A percentile compares a stretch with the other conserved stretches of the same genome.
These are phyloP conservation scores for Philereme transversata DNA, from an alignment of 2,888 invertebrate species.

Conservation along the genomic window DNA sequence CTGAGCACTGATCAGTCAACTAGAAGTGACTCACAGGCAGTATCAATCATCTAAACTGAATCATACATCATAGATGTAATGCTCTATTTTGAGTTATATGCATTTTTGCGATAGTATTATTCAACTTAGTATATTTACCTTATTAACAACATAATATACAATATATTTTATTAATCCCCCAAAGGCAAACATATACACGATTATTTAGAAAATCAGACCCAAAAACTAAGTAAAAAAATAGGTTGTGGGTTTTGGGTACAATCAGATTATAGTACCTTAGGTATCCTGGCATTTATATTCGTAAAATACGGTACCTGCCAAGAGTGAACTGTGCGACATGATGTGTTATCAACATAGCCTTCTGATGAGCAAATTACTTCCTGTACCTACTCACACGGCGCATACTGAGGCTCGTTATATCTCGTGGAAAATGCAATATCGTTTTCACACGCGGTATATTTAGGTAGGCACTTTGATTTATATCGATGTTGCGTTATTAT, in stretches of 20 bases:
- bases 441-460: slow-evolving; percentile 13
- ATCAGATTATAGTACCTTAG: no score
- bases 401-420: slow-evolving; percentile 39
- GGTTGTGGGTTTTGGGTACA: no score
- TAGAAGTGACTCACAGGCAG: slow-evolving; percentile 3
- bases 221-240: no score
- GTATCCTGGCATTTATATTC: neutral
- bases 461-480: slow-evolving; percentile 7
- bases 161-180: no score
- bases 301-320: slow-evolving; percentile 32
- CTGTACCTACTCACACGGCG: slow-evolving; percentile 64
- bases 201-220: no score
- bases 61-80: neutral
- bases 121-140: no score
- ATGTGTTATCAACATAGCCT: slow-evolving; percentile 74
- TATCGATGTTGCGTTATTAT: neutral
- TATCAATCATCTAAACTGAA: neutral
- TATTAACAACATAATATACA: no score
- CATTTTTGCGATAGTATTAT: no score
- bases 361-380: slow-evolving; percentile 79
- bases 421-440: slow-evolving; percentile 19
- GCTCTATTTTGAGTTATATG: no score
- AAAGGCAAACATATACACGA: no score
- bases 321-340: slow-evolving; percentile 47
- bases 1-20: neutral